Evolutionary conservation across 1,140 invertebrate species (phyloP).

Genomic region (Pomphorhynchus laevis): DNA sequence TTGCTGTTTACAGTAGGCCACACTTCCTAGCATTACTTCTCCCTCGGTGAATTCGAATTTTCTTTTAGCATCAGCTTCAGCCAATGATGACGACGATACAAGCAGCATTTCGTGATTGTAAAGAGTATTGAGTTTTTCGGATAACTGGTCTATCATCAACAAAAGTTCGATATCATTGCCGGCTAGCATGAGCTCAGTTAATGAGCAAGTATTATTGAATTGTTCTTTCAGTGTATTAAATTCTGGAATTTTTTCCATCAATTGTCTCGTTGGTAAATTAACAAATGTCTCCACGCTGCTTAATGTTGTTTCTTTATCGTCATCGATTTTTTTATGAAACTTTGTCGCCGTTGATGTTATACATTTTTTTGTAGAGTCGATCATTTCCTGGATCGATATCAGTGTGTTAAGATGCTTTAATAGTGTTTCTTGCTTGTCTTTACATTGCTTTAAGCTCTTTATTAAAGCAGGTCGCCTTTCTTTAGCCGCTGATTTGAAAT

Average conservation of each 20-base stretch:
- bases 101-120: no score
- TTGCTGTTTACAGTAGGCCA: no score
- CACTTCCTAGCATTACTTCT: no score
- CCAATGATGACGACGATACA: no score
- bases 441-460: constrained; percentile 15
- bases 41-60: no score
- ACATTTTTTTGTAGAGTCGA: constrained; percentile 3
- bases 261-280: constrained; percentile 19
- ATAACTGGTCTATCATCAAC: constrained; percentile 20
- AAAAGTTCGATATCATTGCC: constrained; percentile 22
- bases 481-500: constrained; percentile 18
- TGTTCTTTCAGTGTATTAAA: constrained; percentile 18
- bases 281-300: constrained; percentile 18
- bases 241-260: constrained; percentile 16
- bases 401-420: constrained; percentile 2
- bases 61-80: no score
- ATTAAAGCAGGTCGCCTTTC: constrained; percentile 20
- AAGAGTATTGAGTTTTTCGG: constrained; percentile 20
- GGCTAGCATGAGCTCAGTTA: constrained; percentile 19
- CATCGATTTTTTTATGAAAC: constrained; percentile 16
- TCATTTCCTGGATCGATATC: constrained; percentile 2
- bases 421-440: constrained; percentile 13
- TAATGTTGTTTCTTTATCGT: constrained; percentile 18
- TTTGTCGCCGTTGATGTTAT: constrained; percentile 14
- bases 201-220: constrained; percentile 19